These are phyloP conservation scores for Drosophila auraria DNA, from an alignment of 1,140 invertebrate genomes.

Conservation along the genomic window DNA sequence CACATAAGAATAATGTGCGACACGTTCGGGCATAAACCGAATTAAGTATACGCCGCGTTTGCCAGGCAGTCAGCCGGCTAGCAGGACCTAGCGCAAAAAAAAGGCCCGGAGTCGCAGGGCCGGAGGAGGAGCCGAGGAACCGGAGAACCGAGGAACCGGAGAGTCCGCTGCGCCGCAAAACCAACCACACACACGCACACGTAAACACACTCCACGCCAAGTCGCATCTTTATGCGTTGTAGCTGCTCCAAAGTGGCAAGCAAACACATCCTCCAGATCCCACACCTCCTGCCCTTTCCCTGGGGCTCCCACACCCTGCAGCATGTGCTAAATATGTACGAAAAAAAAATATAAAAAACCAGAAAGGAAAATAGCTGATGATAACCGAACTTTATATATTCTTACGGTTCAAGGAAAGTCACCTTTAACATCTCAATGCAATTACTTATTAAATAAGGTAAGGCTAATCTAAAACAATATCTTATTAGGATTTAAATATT, in stretches of 20 bases:
- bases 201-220: conserved; percentile 38
- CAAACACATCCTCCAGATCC: conserved; percentile 33
- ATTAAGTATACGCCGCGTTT: conserved; percentile 83
- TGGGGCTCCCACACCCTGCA: conserved; percentile 29
- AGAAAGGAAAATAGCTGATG: neutral
- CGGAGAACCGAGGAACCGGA: conserved; percentile 1
- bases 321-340: conserved; percentile 66
- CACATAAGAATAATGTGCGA: conserved; percentile 79
- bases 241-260: conserved; percentile 47
- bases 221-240: conserved; percentile 51
- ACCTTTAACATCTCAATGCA: neutral
- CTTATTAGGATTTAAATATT: too few relatives aligned
- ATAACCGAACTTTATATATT: conserved; percentile 10
- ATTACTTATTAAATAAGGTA: neutral
- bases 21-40: conserved; percentile 81
- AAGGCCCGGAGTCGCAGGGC: conserved; percentile 1
- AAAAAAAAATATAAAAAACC: conserved; percentile 25
- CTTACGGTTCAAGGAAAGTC: neutral
- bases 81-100: conserved; percentile 30
- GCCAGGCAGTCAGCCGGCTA: conserved; percentile 59
- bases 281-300: neutral
- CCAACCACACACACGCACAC: conserved; percentile 53
- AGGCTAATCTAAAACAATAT: neutral
- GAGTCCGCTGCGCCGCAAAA: conserved; percentile 57
- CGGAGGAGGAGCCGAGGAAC: neutral